phyloP scores from a whole-genome alignment of 2,113 vertebrate genomes.

The Mastomys natalensis region DNA sequence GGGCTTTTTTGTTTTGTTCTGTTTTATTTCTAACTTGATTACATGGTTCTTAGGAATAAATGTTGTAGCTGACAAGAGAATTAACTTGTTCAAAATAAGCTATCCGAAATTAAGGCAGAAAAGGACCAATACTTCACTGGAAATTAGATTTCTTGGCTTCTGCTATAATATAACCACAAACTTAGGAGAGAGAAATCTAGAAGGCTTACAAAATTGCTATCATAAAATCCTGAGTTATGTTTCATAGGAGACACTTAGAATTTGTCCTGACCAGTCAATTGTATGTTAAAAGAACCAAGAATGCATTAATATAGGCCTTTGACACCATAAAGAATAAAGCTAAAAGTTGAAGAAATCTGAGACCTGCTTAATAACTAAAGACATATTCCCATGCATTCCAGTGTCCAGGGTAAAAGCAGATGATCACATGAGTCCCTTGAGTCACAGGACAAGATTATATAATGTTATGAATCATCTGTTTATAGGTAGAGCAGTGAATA shows the following conservation, averaged over 20 bases:
- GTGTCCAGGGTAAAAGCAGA: conserved; percentile 17
- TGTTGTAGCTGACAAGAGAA: background rate
- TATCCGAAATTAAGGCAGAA: conserved; percentile 21
- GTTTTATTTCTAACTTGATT: background rate
- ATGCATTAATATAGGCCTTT: background rate
- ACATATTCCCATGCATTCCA: conserved; percentile 3
- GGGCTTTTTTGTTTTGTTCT: background rate
- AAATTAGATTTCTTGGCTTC: conserved; percentile 12
- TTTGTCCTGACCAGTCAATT: background rate
- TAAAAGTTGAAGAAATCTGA: background rate
- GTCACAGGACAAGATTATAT: conserved; percentile 41
- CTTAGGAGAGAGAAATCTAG: conserved; percentile 2
- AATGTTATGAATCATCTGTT: conserved; percentile 51
- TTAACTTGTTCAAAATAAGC: background rate
- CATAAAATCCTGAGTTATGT: background rate
- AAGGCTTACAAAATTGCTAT: background rate
- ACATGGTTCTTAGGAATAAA: background rate
- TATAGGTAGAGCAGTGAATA: conserved; percentile 26
- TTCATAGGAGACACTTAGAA: conserved; percentile 19
- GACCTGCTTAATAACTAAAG: conserved; percentile 23
- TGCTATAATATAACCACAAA: conserved; percentile 45
- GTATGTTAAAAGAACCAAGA: background rate
- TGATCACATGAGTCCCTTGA: conserved; percentile 42
- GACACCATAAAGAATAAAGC: conserved; percentile 1
- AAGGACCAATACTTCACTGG: background rate